Conservation (phyloP, 1,140 invertebrate genomes). For the Antheraea pernyi region DNA sequence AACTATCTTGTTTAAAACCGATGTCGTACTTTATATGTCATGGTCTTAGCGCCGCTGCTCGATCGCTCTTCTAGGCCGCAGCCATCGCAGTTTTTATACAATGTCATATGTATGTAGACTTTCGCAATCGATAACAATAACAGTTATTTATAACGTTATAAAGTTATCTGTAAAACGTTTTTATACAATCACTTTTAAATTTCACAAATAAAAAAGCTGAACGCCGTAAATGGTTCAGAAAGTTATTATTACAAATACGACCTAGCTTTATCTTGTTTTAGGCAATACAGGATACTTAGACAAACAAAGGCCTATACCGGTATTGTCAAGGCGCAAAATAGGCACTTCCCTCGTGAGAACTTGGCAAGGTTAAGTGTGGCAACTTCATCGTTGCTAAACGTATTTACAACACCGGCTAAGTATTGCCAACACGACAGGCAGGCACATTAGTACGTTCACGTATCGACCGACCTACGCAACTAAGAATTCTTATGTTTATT, state of each 20-base stretch:
- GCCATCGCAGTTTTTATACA: conserved; percentile 65
- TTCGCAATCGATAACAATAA: conserved; percentile 65
- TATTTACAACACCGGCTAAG: conserved; percentile 68
- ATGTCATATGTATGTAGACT: conserved; percentile 70
- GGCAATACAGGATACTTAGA: conserved; percentile 67
- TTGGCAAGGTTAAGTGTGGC: conserved; percentile 75
- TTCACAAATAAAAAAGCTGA: not conserved
- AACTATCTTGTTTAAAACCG: conserved; percentile 51
- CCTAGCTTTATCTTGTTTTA: conserved; percentile 41
- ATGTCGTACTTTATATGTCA: conserved; percentile 77
- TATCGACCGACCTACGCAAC: conserved; percentile 12
- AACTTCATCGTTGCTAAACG: conserved; percentile 77
- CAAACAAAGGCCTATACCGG: conserved; percentile 72
- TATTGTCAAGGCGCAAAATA: conserved; percentile 78
- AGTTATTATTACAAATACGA: conserved; percentile 45
- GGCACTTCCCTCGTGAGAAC: conserved; percentile 77
- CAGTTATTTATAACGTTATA: conserved; percentile 35
- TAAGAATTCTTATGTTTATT: conserved; percentile 6
- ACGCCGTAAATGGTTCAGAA: conserved; percentile 39
- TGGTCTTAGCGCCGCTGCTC: conserved; percentile 60
- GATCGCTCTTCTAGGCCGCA: conserved; percentile 74
- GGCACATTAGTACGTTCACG: conserved; percentile 50
- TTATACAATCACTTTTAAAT: too few relatives aligned
- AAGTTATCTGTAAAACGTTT: conserved; percentile 1
- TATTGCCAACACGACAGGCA: conserved; percentile 67